Base-by-base conservation (phyloP, 1,140 invertebrate species). In the Magallana gigas region DNA sequence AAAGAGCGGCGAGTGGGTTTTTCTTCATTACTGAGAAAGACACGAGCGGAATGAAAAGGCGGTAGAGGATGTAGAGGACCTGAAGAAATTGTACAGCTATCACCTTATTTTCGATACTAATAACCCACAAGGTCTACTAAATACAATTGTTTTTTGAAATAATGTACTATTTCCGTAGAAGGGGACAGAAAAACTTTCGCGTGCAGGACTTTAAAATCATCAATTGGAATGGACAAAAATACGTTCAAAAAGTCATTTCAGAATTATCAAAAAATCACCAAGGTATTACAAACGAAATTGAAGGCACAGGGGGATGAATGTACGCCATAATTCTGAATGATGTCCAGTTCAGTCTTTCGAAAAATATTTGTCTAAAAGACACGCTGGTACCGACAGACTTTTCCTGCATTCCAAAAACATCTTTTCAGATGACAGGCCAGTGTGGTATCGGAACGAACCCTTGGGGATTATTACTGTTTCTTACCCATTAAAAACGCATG, bases 191-290 rank as follows among this genome's bases (percentile, higher is more conserved):
- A 86, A 57, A 11, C 16, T 62, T 82, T 11, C 29, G 48, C 11
- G 80, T 82, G 5, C 12, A 16, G 56, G 76, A 82, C 36, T 86
- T 86, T 64, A 12, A 48, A 18, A 64, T 83, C 23, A 36, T 9
- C 5, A 59, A 82, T 86, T 14, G 1, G 7, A 82, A 82, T 57
- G 80, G 18, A 18, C 36, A 48, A 56, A 81, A n/a, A 56, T 86
- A 57, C 81, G 76, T 83, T 16, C 8, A 64, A 62, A 83, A 86
- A 62, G 6, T 11, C 18, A 62, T 36, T 12, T n/a, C 59, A 29
- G 85, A 87, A 64, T 71, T 83, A 36, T 36, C 76, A 60, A 83
- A 87, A 87, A 87, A 87, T 16, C 85, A 87, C 36, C 85, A 87
- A 57, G 85, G 85, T 11, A 57, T 29, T 36, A 36, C 36, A 1